Conservation (phyloP, 1,140 invertebrate species). For the Gonatopus flavifemur region DNA sequence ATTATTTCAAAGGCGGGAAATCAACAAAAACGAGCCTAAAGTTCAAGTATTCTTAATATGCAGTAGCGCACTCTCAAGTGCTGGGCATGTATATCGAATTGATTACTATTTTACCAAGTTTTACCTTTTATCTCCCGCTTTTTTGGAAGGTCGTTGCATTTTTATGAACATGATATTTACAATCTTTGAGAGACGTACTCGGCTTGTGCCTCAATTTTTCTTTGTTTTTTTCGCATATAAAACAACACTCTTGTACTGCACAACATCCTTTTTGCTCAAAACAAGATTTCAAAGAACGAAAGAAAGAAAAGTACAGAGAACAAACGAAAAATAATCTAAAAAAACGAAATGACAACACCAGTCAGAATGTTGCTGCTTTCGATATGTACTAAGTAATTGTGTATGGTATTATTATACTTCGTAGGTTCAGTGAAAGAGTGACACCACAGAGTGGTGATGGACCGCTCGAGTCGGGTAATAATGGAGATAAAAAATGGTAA, state of each 20-base stretch:
- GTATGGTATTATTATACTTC: constrained; percentile 54
- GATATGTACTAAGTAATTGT: constrained; percentile 37
- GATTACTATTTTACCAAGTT: too few relatives aligned
- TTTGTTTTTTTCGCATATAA: not conserved
- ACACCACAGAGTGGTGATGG: constrained; percentile 55
- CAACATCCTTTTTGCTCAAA: not conserved
- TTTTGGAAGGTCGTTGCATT: too few relatives aligned
- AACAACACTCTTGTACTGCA: too few relatives aligned
- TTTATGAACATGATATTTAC: too few relatives aligned
- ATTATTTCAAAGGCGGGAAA: too few relatives aligned
- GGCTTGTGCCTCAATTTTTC: not conserved
- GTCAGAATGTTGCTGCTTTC: too few relatives aligned
- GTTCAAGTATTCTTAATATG: too few relatives aligned
- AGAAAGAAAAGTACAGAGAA: constrained; percentile 9
- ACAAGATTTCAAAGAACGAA: constrained; percentile 3
- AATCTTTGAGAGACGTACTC: not conserved
- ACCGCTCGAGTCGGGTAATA: constrained; percentile 53
- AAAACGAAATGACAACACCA: too few relatives aligned
- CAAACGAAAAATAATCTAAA: constrained; percentile 21
- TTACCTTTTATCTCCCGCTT: too few relatives aligned
- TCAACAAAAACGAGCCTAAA: too few relatives aligned
- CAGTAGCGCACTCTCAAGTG: too few relatives aligned
- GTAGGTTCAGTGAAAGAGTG: constrained; percentile 58
- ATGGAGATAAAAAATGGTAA: constrained; percentile 57
- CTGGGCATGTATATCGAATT: too few relatives aligned